Conservation (phyloP, 2,797 vertebrate genomes). For the Diceros bicornis region DNA sequence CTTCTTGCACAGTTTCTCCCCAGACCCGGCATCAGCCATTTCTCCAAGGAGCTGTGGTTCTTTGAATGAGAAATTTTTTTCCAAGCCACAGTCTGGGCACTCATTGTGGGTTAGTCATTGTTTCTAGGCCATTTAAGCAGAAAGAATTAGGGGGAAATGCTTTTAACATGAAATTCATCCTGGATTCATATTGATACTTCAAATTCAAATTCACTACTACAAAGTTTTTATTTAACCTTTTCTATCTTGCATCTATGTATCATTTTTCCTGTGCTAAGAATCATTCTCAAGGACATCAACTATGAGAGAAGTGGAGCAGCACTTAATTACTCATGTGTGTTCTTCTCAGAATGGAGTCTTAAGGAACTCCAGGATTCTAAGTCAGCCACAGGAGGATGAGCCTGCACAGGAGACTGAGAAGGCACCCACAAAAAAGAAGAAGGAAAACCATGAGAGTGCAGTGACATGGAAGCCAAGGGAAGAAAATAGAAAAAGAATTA, state of each 20-base stretch:
- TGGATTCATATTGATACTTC: background rate
- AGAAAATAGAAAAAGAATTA: background rate
- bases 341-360: background rate
- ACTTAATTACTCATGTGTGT: background rate
- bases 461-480: background rate
- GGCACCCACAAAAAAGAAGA: background rate
- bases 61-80: background rate
- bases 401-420: background rate
- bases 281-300: background rate
- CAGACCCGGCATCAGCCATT: background rate
- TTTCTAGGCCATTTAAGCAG: background rate
- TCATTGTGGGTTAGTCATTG: background rate
- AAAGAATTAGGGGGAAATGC: background rate
- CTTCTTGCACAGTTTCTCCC: background rate
- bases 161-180: constrained; percentile 5
- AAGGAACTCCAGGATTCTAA: background rate
- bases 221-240: background rate
- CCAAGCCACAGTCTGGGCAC: background rate
- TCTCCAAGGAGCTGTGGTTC: background rate
- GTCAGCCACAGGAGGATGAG: background rate
- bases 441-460: background rate
- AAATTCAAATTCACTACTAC: background rate
- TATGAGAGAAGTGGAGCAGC: background rate
- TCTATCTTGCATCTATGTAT: background rate
- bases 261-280: constrained; percentile 6